Conservation (phyloP, 2,113 vertebrate genomes). For the Oncorhynchus keta region DNA sequence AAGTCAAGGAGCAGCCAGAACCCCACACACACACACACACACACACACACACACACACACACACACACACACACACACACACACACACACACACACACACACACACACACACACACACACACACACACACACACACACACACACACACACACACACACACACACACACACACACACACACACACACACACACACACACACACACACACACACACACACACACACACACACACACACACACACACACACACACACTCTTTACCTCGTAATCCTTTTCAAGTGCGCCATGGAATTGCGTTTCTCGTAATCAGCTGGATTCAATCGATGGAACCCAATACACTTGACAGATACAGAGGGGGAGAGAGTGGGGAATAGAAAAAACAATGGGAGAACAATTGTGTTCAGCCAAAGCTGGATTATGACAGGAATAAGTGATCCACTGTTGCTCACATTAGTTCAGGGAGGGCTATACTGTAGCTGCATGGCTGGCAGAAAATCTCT, state of each 20-base stretch:
- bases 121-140: background rate
- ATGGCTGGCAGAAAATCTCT: background rate
- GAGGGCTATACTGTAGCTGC: conserved; percentile 27
- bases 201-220: no score
- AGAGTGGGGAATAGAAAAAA: conserved; percentile 37
- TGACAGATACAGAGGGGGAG: conserved; percentile 46
- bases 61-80: no score
- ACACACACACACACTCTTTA: conserved; percentile 20
- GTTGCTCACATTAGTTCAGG: conserved; percentile 26
- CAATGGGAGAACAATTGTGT: conserved; percentile 22
- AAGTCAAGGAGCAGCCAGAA: conserved; percentile 60
- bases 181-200: background rate
- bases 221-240: background rate
- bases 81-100: no score
- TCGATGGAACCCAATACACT: conserved; percentile 47
- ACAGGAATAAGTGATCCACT: conserved; percentile 23
- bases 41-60: conserved; percentile 2
- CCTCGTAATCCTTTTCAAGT: conserved; percentile 66
- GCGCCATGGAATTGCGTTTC: conserved; percentile 59
- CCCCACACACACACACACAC: background rate
- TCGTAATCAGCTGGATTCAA: conserved; percentile 52
- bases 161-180: background rate
- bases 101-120: conserved; percentile 11
- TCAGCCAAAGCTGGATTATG: conserved; percentile 37
- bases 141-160: background rate